Base-by-base conservation (phyloP, 92 coral and sea anemone genomes). In the Anthopleura xanthogrammica region DNA sequence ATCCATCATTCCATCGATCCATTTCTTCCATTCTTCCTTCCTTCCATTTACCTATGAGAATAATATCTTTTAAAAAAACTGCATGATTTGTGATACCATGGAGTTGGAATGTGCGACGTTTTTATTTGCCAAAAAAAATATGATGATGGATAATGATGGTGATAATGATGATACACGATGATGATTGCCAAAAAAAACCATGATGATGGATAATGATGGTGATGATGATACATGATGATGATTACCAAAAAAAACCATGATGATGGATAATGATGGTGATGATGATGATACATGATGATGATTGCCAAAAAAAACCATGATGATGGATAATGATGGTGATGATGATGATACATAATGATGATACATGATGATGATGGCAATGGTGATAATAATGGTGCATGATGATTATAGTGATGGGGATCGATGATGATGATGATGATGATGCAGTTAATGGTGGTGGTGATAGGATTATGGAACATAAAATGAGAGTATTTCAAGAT, bases 21-120 rank as follows among this genome's bases (percentile, higher is more conserved):
- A 57, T 57, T 13, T 14, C 8, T 9, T 29, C 20, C 62, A 57
- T 57, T 4, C 16, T 3, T 57, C 29, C 29, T 17, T 19, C 13
- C 24, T 4, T 62, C 29, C 29, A 19, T 62, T 7, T 1, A 20
- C 9, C 10, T 19, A 19, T 19, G 4, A 1, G 19, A 4, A 19
- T 19, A 62, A 7, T 7, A 5, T 5, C 24, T 3, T 16, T 19
- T 19, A 62, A 57, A 14, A 8, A 62, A 62, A 3, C 8, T 20
- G 70, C 8, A 62, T 62, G 70, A 62, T 62, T 19, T 62, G 36
- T 62, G 29, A 62, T 36, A 62, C 36, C 29, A 62, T 62, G 70
- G 70, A 62, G 70, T 62, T 62, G 70, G 70, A 62, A 62, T 62
- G 70, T 19, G 70, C 70, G 70, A 62, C 29, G 70, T 62, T 62